phyloP scores from a whole-genome alignment of 1,140 invertebrate genomes.

The Anoplolepis gracilipes region DNA sequence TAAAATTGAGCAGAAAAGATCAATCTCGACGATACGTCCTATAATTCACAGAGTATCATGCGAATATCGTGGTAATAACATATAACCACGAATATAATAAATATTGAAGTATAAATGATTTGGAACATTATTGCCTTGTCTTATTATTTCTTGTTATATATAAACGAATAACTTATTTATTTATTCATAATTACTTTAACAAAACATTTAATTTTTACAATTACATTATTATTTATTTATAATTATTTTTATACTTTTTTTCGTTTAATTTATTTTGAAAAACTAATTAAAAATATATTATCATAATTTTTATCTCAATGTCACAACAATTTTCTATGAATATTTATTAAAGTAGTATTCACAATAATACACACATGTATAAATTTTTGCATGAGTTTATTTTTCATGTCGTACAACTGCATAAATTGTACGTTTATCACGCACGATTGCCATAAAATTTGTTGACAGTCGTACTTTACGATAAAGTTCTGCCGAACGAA shows the following conservation, averaged over 20 bases:
- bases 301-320: background rate
- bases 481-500: background rate
- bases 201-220: no score
- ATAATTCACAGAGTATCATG: background rate
- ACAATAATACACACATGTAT: background rate
- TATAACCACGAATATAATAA: background rate
- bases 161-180: no score
- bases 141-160: no score
- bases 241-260: no score
- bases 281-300: background rate
- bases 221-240: no score
- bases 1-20: background rate
- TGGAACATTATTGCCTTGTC: background rate
- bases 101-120: background rate
- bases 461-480: background rate
- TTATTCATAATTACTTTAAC: no score
- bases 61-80: background rate
- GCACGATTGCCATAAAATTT: conserved; percentile 1
- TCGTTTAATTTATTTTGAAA: background rate
- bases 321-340: no score
- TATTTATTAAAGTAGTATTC: no score
- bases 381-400: background rate
- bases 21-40: background rate
- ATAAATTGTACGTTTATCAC: background rate
- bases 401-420: background rate